These are phyloP conservation scores for Neotoxoptera formosana DNA, from an alignment of 1,140 invertebrate genomes.

Conservation along the genomic window DNA sequence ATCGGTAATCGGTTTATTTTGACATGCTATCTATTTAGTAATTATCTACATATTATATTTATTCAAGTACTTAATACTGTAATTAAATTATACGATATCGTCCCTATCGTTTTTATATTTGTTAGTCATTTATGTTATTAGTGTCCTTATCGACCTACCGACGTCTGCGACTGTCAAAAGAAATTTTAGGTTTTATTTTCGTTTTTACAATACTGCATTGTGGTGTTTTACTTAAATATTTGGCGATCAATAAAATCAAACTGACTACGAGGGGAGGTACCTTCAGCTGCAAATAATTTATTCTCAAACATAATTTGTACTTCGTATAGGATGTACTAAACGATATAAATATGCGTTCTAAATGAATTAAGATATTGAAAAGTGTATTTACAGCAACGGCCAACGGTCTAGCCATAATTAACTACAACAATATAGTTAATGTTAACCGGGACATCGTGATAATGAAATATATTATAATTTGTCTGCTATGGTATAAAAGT, in stretches of 20 bases:
- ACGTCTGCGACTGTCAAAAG: no score
- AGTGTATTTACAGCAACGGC: neutral
- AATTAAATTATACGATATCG: no score
- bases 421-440: neutral
- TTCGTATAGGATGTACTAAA: neutral
- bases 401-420: neutral
- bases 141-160: no score
- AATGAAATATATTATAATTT: constrained; percentile 5
- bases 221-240: neutral
- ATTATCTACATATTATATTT: neutral
- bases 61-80: neutral
- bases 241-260: neutral
- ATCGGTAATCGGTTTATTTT: neutral
- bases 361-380: neutral
- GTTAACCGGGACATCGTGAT: neutral
- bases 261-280: no score
- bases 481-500: neutral
- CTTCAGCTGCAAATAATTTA: neutral
- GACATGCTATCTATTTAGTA: neutral
- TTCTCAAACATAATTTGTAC: neutral
- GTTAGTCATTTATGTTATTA: no score
- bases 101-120: no score
- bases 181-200: neutral
- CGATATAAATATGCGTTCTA: neutral
- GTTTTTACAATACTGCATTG: neutral